Evolutionary conservation across 1,140 invertebrate species (phyloP), one percentile per base, ranked within the genome.

Genomic region (Coelopa frigida): DNA sequence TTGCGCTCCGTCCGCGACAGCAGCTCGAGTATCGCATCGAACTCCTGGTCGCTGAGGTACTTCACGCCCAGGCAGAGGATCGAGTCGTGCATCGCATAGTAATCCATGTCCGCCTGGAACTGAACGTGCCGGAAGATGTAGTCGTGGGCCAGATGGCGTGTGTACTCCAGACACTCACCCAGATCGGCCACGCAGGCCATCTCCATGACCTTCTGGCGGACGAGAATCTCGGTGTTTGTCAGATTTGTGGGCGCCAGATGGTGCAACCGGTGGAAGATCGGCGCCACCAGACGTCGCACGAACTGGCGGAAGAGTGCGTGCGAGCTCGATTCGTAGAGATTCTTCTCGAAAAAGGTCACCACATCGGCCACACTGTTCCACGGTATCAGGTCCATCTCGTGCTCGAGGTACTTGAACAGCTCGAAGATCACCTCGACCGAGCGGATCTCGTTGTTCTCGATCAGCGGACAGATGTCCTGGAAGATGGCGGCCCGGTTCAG

Each of bases 401-500:
- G 74, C 36, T 69, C 64, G 7, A 85, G 72, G 51, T 82, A 75
- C 50, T 73, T 75, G 6, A 76, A 75, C 0, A 78, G 73, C 21
- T 61, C 46, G 0, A 76, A 51, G 12, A 67, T 49, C 5, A 69
- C 32, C 2, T 56, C 48, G 7, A 73, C 67, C 0, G 53, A 35
- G 3, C 73, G 40, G 12, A 72, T 52, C 7, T 61, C 59, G 20
- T 69, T 66, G 44, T 71, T 62, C 21, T 66, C 60, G 11, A 61
- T 53, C 1, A 57, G 29, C 2, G 57, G 49, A n/a, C 71, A 72
- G 33, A 75, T 58, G 51, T 80, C 77, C 37, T 78, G 74, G 17
- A 80, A 62, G 42, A 84, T 73, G 26, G 78, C 76, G 0, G 79
- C 80, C 23, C 83, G 72, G 63, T 81, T 83, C 0, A 76, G 54